Evolutionary conservation across 2,113 vertebrate genomes (phyloP).

Genomic region (human (Homo sapiens)): GRCh38 chr17:14787001-14787500

Average conservation of each 20-base stretch:
- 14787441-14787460: not conserved
- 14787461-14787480: not conserved
- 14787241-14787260: not conserved
- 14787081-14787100: not conserved
- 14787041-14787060: not conserved
- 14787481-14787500: not conserved
- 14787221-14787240: not conserved
- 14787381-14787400: not conserved
- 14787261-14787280: not conserved
- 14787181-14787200: not conserved
- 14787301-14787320: not conserved
- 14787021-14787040: not conserved
- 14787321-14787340: not conserved
- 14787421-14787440: not conserved
- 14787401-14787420: not conserved
- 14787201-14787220: not conserved
- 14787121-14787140: not conserved
- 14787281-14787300: not conserved
- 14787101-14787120: not conserved
- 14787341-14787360: not conserved
- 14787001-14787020: not conserved
- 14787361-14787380: not conserved
- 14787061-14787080: not conserved
- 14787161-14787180: not conserved
- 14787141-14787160: not conserved